phyloP scores from a whole-genome alignment of 2,797 vertebrate species.

The Smutsia temminckii region DNA sequence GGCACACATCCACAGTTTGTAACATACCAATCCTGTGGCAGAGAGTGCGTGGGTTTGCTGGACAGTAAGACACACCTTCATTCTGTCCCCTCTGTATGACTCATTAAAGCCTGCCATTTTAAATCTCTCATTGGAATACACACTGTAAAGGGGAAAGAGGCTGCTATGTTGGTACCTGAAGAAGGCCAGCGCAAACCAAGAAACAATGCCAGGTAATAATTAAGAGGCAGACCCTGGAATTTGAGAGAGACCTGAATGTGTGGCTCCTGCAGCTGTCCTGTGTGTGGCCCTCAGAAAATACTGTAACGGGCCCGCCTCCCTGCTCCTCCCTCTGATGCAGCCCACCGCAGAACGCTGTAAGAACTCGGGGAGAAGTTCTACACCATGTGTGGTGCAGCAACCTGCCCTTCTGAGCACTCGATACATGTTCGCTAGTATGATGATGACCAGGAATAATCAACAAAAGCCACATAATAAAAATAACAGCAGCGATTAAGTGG shows the following conservation, averaged over 20 bases:
- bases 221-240: background rate
- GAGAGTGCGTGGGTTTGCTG: background rate
- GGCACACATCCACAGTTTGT: background rate
- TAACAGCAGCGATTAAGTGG: background rate
- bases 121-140: no score
- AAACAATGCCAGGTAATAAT: fast-evolving
- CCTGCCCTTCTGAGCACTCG: background rate
- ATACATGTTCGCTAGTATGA: background rate
- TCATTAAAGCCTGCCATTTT: background rate
- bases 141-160: background rate
- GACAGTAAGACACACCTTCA: background rate
- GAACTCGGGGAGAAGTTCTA: fast-evolving
- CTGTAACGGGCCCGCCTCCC: background rate
- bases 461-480: background rate
- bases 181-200: background rate
- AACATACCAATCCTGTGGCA: background rate
- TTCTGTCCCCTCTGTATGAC: background rate
- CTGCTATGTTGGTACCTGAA: background rate
- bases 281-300: fast-evolving
- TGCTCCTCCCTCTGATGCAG: fast-evolving
- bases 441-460: background rate
- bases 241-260: background rate
- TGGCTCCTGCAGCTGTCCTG: background rate
- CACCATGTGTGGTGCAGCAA: no score
- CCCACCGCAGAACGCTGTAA: fast-evolving